phyloP scores from a whole-genome alignment of 2,113 vertebrate genomes.

The Sminthopsis crassicaudata region DNA sequence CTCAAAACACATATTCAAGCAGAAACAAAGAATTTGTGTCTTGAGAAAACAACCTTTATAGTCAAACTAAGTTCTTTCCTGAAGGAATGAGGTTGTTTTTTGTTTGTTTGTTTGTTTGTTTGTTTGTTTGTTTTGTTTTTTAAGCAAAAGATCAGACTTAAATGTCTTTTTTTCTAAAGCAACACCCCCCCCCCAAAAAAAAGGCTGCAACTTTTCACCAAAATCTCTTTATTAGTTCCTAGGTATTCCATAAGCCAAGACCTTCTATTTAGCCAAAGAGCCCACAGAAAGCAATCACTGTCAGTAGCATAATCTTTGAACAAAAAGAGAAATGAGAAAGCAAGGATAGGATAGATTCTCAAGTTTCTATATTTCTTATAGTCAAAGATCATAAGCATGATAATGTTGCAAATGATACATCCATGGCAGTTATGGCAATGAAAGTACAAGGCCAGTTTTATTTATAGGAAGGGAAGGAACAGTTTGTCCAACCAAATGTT shows the following conservation, averaged over 20 bases:
- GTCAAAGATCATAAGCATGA: background rate
- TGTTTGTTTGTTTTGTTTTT: no score
- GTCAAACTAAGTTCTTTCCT: background rate
- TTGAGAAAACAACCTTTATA: background rate
- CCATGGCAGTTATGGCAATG: background rate
- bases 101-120: no score
- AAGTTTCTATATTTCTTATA: background rate
- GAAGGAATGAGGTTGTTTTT: background rate
- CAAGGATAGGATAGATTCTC: background rate
- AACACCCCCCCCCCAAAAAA: background rate
- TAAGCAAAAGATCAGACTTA: background rate
- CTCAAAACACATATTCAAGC: background rate
- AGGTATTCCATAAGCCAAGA: background rate
- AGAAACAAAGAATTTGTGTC: background rate
- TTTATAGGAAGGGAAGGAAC: background rate
- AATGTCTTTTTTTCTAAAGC: background rate
- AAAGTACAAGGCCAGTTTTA: background rate
- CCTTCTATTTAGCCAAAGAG: background rate
- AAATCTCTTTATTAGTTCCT: background rate
- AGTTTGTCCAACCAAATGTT: background rate
- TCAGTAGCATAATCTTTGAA: background rate
- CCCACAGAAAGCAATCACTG: background rate
- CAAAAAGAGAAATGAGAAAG: background rate
- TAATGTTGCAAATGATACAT: background rate
- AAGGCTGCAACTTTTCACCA: background rate